A percentile compares a stretch with the other conserved stretches of the same genome.
Evolutionary conservation across 1,140 invertebrate species (phyloP).

Genomic region (Melanaphis sacchari): DNA sequence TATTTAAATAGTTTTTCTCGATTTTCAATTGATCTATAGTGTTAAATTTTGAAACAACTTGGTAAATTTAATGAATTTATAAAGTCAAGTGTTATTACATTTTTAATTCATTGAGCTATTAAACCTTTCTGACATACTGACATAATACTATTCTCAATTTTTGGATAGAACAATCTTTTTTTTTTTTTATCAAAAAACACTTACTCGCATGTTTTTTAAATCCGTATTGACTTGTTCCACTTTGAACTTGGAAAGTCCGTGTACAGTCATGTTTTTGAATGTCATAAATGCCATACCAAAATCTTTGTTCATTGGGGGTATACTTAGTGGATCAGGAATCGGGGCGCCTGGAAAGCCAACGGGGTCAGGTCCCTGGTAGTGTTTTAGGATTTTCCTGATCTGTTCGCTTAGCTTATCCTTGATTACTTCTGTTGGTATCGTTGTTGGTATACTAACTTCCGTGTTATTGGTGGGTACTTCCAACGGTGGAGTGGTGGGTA

Average conservation of each 20-base stretch:
- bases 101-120: not conserved
- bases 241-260: constrained; percentile 70
- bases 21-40: not conserved
- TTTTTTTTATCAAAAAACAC: not conserved
- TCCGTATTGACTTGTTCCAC: constrained; percentile 61
- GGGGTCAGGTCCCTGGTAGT: constrained; percentile 81
- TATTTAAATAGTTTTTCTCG: not conserved
- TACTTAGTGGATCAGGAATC: constrained; percentile 78
- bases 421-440: not conserved
- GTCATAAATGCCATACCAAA: constrained; percentile 75
- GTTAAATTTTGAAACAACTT: not conserved
- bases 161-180: too few relatives aligned
- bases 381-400: constrained; percentile 74
- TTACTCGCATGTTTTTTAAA: constrained; percentile 61
- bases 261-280: constrained; percentile 75
- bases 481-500: not conserved
- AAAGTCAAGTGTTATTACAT: not conserved
- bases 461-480: not conserved
- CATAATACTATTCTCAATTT: too few relatives aligned
- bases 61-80: not conserved
- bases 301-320: constrained; percentile 78
- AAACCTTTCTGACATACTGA: too few relatives aligned
- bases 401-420: constrained; percentile 64
- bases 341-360: constrained; percentile 77
- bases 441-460: not conserved